A percentile compares a stretch with the other conserved stretches of the same genome.
These are phyloP conservation scores for Penaeus japonicus DNA, from an alignment of 1,140 invertebrate genomes.

Conservation along the genomic window DNA sequence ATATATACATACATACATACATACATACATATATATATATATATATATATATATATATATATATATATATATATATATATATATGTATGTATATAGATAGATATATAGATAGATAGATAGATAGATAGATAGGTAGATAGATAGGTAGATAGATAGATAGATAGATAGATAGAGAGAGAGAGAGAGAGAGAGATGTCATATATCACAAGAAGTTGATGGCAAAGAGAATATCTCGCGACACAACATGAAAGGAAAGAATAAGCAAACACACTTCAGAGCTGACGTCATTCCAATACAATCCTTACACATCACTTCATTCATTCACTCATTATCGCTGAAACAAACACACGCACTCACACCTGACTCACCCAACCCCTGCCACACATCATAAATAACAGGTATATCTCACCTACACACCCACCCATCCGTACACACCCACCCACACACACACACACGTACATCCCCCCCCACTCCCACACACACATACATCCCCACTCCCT, in stretches of 20 bases:
- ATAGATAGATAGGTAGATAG: background rate
- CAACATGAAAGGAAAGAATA: no score
- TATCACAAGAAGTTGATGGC: no score
- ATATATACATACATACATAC: slow-evolving; percentile 19
- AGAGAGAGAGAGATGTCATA: no score
- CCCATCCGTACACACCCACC: background rate
- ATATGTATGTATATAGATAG: background rate
- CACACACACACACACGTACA: background rate
- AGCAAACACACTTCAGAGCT: no score
- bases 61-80: background rate
- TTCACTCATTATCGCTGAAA: no score
- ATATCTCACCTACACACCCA: background rate
- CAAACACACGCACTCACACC: background rate
- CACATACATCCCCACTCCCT: background rate
- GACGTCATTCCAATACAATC: no score
- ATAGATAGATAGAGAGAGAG: background rate
- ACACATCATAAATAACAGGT: background rate
- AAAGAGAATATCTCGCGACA: no score
- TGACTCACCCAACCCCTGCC: no score
- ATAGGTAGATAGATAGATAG: no score
- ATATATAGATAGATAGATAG: background rate
- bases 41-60: background rate
- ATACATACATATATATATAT: background rate
- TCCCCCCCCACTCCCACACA: background rate
- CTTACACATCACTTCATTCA: no score